Evolutionary conservation across 2,797 vertebrate species (phyloP).

Genomic region (Ctenopoma multispine): DNA sequence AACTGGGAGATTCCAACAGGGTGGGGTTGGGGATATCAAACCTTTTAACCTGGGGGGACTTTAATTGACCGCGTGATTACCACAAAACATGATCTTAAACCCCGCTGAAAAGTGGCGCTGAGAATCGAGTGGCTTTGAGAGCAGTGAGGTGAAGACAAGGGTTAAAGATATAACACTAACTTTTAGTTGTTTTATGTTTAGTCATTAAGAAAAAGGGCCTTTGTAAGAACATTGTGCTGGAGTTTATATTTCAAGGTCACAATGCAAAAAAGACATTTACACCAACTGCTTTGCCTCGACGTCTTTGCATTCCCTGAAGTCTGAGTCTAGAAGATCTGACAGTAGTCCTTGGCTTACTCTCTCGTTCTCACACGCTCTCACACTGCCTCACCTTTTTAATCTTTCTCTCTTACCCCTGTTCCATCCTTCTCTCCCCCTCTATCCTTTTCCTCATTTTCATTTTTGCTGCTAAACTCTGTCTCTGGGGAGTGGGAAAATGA

Average conservation of each 20-base stretch:
- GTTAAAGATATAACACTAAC: not conserved
- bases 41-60: slow-evolving; percentile 65
- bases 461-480: slow-evolving; percentile 75
- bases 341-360: slow-evolving; percentile 22
- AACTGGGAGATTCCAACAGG: slow-evolving; percentile 57
- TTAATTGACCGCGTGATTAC: slow-evolving; percentile 74
- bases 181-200: not conserved
- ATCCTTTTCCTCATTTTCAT: slow-evolving; percentile 71
- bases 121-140: slow-evolving; percentile 13
- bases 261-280: slow-evolving; percentile 21
- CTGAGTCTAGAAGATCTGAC: slow-evolving; percentile 33
- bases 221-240: not conserved
- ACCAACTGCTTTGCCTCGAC: slow-evolving; percentile 1
- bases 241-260: slow-evolving; percentile 39
- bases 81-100: slow-evolving; percentile 63
- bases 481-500: slow-evolving; percentile 90
- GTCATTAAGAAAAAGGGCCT: not conserved
- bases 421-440: slow-evolving; percentile 31
- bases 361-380: slow-evolving; percentile 27
- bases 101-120: slow-evolving; percentile 27
- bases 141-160: slow-evolving; percentile 9
- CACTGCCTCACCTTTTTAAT: slow-evolving; percentile 46
- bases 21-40: slow-evolving; percentile 51
- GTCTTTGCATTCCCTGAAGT: slow-evolving; percentile 29
- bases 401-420: slow-evolving; percentile 14